A percentile compares a stretch with the other conserved stretches of the same genome.
These are phyloP conservation scores for Aegotheles bennettii DNA, from an alignment of 2,113 vertebrate genomes.

Conservation along the genomic window DNA sequence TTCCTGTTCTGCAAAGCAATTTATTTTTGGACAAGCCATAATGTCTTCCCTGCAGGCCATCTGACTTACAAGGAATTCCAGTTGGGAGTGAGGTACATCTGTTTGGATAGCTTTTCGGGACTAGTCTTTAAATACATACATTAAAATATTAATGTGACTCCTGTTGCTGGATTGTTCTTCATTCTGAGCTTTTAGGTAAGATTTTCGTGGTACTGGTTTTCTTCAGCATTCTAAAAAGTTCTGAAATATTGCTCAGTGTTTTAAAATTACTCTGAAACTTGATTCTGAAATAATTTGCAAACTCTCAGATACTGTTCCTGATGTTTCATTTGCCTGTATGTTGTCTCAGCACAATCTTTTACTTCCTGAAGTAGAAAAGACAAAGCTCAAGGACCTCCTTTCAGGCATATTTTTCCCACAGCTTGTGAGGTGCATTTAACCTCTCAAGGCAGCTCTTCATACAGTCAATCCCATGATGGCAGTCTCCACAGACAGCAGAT, in stretches of 20 bases:
- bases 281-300: not conserved
- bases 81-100: not conserved
- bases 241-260: not conserved
- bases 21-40: conserved; percentile 7
- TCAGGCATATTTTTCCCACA: not conserved
- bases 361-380: not conserved
- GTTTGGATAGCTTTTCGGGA: not conserved
- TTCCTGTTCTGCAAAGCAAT: conserved; percentile 27
- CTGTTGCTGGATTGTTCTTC: not conserved
- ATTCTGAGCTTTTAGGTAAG: not conserved
- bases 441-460: not conserved
- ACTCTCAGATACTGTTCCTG: not conserved
- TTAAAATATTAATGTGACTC: not conserved
- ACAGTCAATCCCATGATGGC: not conserved
- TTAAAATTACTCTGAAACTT: not conserved
- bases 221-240: not conserved
- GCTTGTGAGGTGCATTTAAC: not conserved
- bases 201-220: not conserved
- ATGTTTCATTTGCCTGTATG: not conserved
- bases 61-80: not conserved
- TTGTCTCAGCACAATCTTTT: not conserved
- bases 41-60: not conserved
- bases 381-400: not conserved
- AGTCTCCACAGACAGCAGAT: not conserved
- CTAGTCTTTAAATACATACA: not conserved